These are phyloP conservation scores for Sus cebifrons DNA, from an alignment of 2,797 vertebrate species.

Conservation along the genomic window DNA sequence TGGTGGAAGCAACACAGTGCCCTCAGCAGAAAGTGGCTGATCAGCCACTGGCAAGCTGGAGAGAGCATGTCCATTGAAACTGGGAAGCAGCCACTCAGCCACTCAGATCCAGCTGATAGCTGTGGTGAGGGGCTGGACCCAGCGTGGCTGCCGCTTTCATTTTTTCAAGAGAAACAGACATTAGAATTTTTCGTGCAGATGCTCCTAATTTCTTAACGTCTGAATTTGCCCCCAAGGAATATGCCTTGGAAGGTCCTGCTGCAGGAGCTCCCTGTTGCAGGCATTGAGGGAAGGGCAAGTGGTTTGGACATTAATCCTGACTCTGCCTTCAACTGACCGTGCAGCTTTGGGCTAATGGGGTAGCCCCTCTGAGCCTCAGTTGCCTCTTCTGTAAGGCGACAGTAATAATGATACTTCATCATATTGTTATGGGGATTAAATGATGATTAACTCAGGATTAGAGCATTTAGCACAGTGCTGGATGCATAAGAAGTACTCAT, in stretches of 20 bases:
- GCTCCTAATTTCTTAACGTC: neutral
- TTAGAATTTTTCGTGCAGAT: neutral
- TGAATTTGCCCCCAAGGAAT: neutral
- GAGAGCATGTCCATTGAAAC: accelerated
- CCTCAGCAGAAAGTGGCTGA: neutral
- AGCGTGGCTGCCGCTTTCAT: neutral
- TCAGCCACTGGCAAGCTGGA: neutral
- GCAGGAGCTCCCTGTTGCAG: neutral
- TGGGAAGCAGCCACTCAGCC: neutral
- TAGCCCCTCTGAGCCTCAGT: neutral
- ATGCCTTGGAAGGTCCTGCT: neutral
- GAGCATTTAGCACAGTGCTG: neutral
- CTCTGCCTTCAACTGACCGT: neutral
- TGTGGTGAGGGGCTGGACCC: accelerated
- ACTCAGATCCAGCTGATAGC: too few relatives aligned
- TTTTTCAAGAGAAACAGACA: neutral
- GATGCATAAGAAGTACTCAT: slow-evolving; percentile 39
- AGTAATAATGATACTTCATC: neutral
- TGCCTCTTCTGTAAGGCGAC: slow-evolving; percentile 64
- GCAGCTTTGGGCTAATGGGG: neutral
- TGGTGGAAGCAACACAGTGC: neutral
- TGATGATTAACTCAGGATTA: slow-evolving; percentile 41
- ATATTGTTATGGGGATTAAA: slow-evolving; percentile 44
- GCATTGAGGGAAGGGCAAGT: neutral
- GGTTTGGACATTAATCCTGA: neutral